phyloP scores from a whole-genome alignment of 1,140 invertebrate species.

The Lepidurus arcticus region DNA sequence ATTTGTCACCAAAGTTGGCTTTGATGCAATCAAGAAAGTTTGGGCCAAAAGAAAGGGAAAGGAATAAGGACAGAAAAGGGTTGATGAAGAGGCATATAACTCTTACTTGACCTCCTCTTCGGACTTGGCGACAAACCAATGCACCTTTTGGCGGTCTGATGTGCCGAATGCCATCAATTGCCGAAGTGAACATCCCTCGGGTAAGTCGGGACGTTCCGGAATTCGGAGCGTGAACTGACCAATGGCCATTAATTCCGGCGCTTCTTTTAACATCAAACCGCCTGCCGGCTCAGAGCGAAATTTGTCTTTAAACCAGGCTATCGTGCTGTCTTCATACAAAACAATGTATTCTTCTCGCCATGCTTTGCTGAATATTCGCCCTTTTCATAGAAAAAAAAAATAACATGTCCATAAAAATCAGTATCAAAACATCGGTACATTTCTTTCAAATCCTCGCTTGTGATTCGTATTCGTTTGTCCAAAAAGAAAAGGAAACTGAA shows the following conservation, averaged over 20 bases:
- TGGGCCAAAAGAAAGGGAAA: background rate
- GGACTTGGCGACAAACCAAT: constrained; percentile 58
- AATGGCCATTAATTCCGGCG: constrained; percentile 69
- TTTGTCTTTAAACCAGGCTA: constrained; percentile 68
- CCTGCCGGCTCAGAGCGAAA: constrained; percentile 48
- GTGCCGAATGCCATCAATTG: constrained; percentile 67
- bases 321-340: constrained; percentile 68
- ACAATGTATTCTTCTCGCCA: constrained; percentile 75
- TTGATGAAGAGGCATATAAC: constrained; percentile 2
- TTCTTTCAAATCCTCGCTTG: too few relatives aligned
- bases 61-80: background rate
- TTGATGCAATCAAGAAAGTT: background rate
- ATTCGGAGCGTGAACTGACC: constrained; percentile 66
- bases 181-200: constrained; percentile 56
- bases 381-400: constrained; percentile 47
- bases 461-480: too few relatives aligned
- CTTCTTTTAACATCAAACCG: constrained; percentile 59
- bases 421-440: too few relatives aligned
- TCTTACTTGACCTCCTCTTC: constrained; percentile 60
- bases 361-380: constrained; percentile 65
- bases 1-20: constrained; percentile 7
- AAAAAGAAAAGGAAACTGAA: too few relatives aligned
- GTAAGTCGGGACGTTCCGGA: constrained; percentile 60
- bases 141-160: constrained; percentile 51
- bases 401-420: background rate